Conservation (phyloP, 1,140 invertebrate genomes). For the Propsilocerus akamusi region DNA sequence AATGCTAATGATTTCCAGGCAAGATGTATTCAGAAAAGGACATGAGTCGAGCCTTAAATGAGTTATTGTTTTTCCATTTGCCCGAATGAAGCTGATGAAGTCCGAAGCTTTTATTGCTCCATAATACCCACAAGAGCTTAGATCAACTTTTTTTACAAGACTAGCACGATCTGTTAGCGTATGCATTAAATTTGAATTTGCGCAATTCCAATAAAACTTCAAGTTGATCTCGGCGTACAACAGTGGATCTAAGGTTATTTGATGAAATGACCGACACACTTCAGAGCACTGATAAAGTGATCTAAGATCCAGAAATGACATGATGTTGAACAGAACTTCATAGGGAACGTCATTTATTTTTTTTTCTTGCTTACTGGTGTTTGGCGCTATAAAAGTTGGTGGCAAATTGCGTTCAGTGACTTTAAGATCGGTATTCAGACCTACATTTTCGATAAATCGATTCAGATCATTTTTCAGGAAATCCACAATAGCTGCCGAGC, state of each 20-base stretch:
- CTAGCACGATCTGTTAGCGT: constrained; percentile 32
- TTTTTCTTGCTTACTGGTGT: background rate
- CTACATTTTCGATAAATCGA: constrained; percentile 15
- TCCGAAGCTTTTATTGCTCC: constrained; percentile 22
- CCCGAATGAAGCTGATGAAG: constrained; percentile 40
- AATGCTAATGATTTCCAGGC: constrained; percentile 37
- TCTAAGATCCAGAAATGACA: constrained; percentile 52
- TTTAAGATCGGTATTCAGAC: background rate
- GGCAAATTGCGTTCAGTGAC: background rate
- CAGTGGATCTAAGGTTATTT: constrained; percentile 51
- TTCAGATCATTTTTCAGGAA: constrained; percentile 24
- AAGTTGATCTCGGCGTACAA: constrained; percentile 64
- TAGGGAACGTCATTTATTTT: constrained; percentile 17
- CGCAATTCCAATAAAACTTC: constrained; percentile 47
- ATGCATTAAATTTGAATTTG: constrained; percentile 26
- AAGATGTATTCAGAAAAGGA: constrained; percentile 45
- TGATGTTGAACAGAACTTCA: constrained; percentile 30
- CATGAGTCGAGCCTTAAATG: constrained; percentile 56
- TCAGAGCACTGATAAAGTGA: constrained; percentile 55
- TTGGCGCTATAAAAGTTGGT: no score
- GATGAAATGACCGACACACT: constrained; percentile 54
- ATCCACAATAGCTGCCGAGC: constrained; percentile 13
- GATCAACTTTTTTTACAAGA: constrained; percentile 54
- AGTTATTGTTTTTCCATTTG: constrained; percentile 42
- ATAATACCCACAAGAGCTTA: constrained; percentile 77